Conservation (phyloP, 2,797 vertebrate genomes). For the Macropodus opercularis region DNA sequence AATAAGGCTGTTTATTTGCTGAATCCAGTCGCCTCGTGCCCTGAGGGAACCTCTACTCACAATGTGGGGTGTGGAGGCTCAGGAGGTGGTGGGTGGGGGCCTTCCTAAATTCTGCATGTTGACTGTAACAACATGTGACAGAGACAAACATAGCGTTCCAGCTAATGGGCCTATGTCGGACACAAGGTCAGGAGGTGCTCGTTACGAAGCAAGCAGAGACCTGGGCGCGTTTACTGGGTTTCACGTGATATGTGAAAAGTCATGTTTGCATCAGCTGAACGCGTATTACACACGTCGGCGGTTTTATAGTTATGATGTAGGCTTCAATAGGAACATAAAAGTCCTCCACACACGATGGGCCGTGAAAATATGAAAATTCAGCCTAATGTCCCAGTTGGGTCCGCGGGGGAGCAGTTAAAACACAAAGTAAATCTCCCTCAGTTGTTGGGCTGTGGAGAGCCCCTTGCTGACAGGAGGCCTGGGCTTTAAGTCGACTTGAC, state of each 20-base stretch:
- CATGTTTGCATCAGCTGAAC: neutral
- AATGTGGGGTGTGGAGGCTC: constrained; percentile 8
- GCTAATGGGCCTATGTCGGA: constrained; percentile 63
- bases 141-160: constrained; percentile 57
- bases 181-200: constrained; percentile 51
- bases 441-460: neutral
- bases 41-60: constrained; percentile 28
- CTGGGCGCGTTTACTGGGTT: constrained; percentile 5
- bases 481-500: constrained; percentile 38
- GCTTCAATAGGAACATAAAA: constrained; percentile 5
- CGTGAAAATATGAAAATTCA: constrained; percentile 17
- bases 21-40: constrained; percentile 7
- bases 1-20: constrained; percentile 25
- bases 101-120: constrained; percentile 26
- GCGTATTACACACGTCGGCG: neutral
- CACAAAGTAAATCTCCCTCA: constrained; percentile 18
- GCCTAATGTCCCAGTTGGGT: neutral
- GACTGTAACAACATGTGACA: constrained; percentile 68
- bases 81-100: neutral
- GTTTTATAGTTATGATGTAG: neutral
- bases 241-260: no score
- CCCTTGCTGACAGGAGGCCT: constrained; percentile 13
- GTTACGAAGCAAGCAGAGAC: constrained; percentile 42
- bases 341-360: neutral
- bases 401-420: constrained; percentile 25